Base-by-base conservation (phyloP, 2,113 vertebrate species). In the Noturus placidus region DNA sequence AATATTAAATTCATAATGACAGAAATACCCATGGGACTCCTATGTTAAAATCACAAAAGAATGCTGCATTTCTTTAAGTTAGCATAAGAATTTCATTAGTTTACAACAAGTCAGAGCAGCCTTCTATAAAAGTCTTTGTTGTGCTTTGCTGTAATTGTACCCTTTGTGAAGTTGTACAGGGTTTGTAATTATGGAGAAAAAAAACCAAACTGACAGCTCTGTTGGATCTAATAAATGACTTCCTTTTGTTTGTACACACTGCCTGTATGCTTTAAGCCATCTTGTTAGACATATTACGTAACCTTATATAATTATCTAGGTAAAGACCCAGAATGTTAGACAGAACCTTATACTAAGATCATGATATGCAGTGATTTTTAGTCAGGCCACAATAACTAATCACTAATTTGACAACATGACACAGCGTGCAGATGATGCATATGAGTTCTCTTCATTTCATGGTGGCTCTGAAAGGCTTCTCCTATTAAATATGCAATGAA, bases 221-320 rank as follows among this genome's bases (percentile, higher is more conserved):
- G 88, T 67, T 65, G 82, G 90, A 91, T 90, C 86, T 79, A 92
- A 93, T 93, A 93, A 92, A 91, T 42, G 67, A 22, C 85, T 88
- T 88, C 87, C 89, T 87, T 89, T 84, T 85, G 84, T 89, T 90
- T 92, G 85, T 78, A 79, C 90, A 91, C 89, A 90, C 93, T 92
- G 91, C 90, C 87, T 86, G 90, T 70, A 88, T 86, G 90, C 77
- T 78, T 92, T 88, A 88, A 88, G 92, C 82, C 88, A 6, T n/a
- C 3, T 33, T 33, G 8, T 80, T 80, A 22, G 56, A 59, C 56
- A 25, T 38, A 38, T 61, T 61, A 50, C 46, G 56, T 38, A 13
- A 61, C 79, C 20, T 81, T 25, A 59, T 61, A 61, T 61, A 61
- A 15, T 82, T 61, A 61, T 38, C 10, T 61, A 13, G 20, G 33